Conservation (phyloP, 2,113 vertebrate species). For the Ctenodactylus gundi region DNA sequence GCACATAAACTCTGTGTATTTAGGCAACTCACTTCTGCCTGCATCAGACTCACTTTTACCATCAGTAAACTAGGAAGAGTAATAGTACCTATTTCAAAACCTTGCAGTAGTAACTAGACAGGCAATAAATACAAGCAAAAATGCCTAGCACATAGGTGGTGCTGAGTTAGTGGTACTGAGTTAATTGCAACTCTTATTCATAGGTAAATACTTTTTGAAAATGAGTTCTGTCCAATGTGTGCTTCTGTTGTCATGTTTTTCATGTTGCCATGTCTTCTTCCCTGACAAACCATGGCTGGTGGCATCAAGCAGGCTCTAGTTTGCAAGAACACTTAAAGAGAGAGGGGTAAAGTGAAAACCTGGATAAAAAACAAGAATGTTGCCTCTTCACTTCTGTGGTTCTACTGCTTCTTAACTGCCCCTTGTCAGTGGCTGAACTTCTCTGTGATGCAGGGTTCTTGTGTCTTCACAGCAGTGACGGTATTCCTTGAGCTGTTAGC, state of each 20-base stretch:
- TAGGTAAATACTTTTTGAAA: background rate
- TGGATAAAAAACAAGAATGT: background rate
- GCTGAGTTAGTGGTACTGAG: background rate
- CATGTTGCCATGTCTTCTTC: background rate
- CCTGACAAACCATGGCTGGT: background rate
- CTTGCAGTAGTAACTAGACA: background rate
- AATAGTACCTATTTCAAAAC: background rate
- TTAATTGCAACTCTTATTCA: background rate
- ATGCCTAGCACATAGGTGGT: background rate
- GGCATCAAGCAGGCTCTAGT: background rate
- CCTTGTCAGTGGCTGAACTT: background rate
- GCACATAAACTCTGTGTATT: background rate
- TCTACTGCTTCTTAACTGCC: background rate
- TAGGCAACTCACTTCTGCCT: background rate
- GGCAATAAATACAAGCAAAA: background rate
- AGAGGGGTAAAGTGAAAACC: background rate
- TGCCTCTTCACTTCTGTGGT: background rate
- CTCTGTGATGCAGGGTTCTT: background rate
- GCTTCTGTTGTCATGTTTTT: background rate
- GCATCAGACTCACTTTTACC: background rate
- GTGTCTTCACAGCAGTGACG: background rate
- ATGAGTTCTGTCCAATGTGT: background rate
- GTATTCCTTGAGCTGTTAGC: background rate
- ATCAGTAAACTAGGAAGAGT: background rate
- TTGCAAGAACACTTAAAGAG: background rate